Evolutionary conservation across 92 coral and sea anemone genomes (phyloP).

Genomic region (Parazoanthus swiftii): DNA sequence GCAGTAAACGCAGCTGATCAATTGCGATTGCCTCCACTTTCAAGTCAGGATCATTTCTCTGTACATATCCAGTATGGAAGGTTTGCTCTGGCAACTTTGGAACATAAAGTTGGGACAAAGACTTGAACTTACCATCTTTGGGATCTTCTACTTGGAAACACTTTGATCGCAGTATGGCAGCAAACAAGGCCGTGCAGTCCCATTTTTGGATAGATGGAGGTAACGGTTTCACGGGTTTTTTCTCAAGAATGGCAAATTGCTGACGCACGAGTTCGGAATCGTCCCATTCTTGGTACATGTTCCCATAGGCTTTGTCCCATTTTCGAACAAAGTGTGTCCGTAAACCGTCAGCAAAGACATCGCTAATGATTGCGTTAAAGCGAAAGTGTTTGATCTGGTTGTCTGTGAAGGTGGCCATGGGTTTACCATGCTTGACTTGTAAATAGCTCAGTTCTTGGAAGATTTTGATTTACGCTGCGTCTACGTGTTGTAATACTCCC

Average conservation of each 20-base stretch:
- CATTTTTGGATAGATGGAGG: background rate
- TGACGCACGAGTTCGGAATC: conserved; percentile 1
- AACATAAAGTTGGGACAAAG: background rate
- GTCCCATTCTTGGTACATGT: conserved; percentile 7
- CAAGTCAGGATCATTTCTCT: background rate
- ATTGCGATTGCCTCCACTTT: background rate
- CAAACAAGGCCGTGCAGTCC: background rate
- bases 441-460: too few species aligned
- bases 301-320: background rate
- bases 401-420: background rate
- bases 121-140: conserved; percentile 3
- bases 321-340: background rate
- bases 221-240: background rate
- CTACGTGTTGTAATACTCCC: too few species aligned
- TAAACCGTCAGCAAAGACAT: background rate
- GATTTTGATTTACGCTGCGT: too few species aligned
- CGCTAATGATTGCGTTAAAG: background rate
- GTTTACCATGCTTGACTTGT: too few species aligned
- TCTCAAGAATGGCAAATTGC: background rate
- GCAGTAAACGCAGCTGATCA: conserved; percentile 16
- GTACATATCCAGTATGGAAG: background rate
- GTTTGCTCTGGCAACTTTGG: background rate
- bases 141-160: background rate
- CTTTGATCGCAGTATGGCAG: background rate
- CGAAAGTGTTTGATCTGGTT: conserved; percentile 1